Evolutionary conservation across 2,113 vertebrate species (phyloP), one percentile per base, ranked within the genome.

Genomic region (Nothobranchius kuhntae): DNA sequence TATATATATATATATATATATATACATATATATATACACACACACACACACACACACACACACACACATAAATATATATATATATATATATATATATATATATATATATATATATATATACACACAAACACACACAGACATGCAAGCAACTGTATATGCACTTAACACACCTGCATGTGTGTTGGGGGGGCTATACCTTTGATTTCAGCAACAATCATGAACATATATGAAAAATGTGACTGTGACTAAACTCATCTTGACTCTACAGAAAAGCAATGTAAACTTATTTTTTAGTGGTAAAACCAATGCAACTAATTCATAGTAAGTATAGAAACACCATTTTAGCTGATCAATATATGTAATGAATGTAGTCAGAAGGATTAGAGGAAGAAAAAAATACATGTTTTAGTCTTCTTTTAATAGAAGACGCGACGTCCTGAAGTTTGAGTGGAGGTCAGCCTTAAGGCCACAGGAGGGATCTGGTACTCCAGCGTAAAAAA

Each of bases 401-500:
- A 50, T 50, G 14, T 7, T 11, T 11, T 50, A 45, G 38, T 46
- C 64, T 72, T 75, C 55, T 70, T 77, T 78, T 76, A 64, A 70
- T 71, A 82, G 60, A 50, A 70, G 9, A 13, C 62, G 24, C 70
- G 45, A 62, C 70, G 73, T 56, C 73, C 56, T 82, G 65, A 42
- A 75, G 59, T 76, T 59, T 78, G 69, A 69, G 57, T 79, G 77
- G 71, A 89, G 67, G 73, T 70, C 73, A 83, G 78, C 71, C 68
- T 80, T 13, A 3, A 73, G 73, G 17, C 13, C 73, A 61, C 50
- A 71, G 53, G 62, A 60, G 53, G 48, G 59, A 61, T 53, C 59
- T 75, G 71, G 75, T 71, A 77, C 67, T 69, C 80, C 85, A 75
- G 77, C 86, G 85, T 71, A 65, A 70, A 72, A 52, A 44, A 74